phyloP scores from a whole-genome alignment of 2,113 vertebrate species.

The Pituophis catenifer region DNA sequence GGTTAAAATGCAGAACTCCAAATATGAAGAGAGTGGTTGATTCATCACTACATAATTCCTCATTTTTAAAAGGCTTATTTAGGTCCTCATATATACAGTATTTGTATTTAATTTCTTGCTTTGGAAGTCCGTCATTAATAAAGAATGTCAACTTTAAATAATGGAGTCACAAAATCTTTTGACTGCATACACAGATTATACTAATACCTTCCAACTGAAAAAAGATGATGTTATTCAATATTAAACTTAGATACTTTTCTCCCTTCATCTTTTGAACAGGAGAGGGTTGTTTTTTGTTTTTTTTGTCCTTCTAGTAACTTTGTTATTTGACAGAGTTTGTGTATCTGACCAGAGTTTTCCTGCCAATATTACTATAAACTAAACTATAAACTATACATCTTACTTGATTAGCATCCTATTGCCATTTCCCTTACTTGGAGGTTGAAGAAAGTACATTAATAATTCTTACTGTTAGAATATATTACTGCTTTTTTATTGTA shows the following conservation, averaged over 20 bases:
- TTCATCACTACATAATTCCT: neutral
- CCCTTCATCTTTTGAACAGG: neutral
- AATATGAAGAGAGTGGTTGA: neutral
- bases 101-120: neutral
- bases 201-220: accelerated
- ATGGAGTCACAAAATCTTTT: neutral
- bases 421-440: neutral
- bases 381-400: accelerated
- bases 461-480: neutral
- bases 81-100: neutral
- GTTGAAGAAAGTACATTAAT: neutral
- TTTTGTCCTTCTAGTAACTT: neutral
- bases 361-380: accelerated
- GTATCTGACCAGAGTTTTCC: neutral
- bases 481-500: neutral
- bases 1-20: neutral
- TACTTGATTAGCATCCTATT: neutral
- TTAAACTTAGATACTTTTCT: neutral
- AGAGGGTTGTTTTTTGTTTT: neutral
- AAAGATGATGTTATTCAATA: neutral
- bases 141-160: neutral
- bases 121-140: accelerated
- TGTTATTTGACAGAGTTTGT: neutral
- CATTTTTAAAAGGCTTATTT: neutral
- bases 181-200: neutral